A percentile compares a stretch with the other conserved stretches of the same genome.
Conservation (phyloP, 2,888 invertebrate species). For the Eubasilissa splendida region DNA sequence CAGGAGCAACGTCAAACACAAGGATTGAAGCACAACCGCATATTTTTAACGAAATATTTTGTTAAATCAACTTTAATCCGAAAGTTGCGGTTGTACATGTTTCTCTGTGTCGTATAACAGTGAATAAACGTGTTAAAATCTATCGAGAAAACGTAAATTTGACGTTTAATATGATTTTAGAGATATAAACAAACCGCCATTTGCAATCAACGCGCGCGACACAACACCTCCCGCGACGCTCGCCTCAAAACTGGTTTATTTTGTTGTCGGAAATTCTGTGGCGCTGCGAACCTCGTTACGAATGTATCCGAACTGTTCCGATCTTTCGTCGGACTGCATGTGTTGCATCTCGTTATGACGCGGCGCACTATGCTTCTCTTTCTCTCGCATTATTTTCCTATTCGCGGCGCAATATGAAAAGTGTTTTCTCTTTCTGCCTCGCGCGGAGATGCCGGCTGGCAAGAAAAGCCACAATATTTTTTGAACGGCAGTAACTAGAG, state of each 20-base stretch:
- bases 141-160: conserved; percentile 26
- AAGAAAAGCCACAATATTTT: conserved; percentile 53
- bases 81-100: not conserved
- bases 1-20: conserved; percentile 47
- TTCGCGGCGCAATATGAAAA: conserved; percentile 35
- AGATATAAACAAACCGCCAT: conserved; percentile 70
- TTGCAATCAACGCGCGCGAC: conserved; percentile 63
- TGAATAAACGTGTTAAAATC: conserved; percentile 1
- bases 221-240: conserved; percentile 63
- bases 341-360: conserved; percentile 50
- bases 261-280: conserved; percentile 41
- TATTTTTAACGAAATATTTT: conserved; percentile 19
- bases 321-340: conserved; percentile 49
- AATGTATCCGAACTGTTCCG: conserved; percentile 45
- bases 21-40: conserved; percentile 14
- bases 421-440: conserved; percentile 40
- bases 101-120: not conserved
- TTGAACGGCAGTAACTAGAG: conserved; percentile 54
- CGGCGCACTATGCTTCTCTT: conserved; percentile 40
- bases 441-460: conserved; percentile 13
- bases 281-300: conserved; percentile 53
- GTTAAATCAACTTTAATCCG: conserved; percentile 29
- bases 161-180: conserved; percentile 63
- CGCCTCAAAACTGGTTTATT: conserved; percentile 68
- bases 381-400: conserved; percentile 20